Evolutionary conservation across 2,113 vertebrate species (phyloP).

Genomic region (Parotia lawesii): DNA sequence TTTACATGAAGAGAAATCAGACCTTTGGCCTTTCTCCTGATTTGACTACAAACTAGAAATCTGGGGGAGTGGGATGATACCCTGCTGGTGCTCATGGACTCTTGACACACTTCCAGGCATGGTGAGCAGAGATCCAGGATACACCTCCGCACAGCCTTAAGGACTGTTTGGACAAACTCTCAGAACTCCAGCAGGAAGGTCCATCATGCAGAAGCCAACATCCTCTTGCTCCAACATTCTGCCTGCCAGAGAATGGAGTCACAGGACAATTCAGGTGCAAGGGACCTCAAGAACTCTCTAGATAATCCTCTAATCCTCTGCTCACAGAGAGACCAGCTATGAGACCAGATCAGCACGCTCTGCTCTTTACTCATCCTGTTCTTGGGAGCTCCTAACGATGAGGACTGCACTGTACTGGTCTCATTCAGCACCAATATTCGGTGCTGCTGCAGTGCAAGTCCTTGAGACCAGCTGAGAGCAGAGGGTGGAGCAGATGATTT

Average conservation of each 20-base stretch:
- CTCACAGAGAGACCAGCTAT: background rate
- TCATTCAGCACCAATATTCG: background rate
- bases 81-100: background rate
- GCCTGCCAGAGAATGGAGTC: background rate
- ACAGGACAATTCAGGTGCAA: background rate
- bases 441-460: background rate
- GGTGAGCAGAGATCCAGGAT: background rate
- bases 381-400: fast-evolving
- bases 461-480: background rate
- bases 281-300: background rate
- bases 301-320: background rate
- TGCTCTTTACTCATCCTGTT: background rate
- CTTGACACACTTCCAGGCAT: background rate
- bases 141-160: background rate
- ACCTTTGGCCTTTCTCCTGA: background rate
- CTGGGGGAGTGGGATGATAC: background rate
- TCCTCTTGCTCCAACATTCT: background rate
- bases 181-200: background rate
- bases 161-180: background rate
- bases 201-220: background rate
- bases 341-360: background rate
- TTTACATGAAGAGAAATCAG: background rate
- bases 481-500: background rate
- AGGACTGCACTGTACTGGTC: background rate
- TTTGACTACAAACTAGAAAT: background rate